A percentile compares a stretch with the other conserved stretches of the same genome.
Conservation (phyloP, 2,888 invertebrate genomes). For the Luffia ferchaultella region DNA sequence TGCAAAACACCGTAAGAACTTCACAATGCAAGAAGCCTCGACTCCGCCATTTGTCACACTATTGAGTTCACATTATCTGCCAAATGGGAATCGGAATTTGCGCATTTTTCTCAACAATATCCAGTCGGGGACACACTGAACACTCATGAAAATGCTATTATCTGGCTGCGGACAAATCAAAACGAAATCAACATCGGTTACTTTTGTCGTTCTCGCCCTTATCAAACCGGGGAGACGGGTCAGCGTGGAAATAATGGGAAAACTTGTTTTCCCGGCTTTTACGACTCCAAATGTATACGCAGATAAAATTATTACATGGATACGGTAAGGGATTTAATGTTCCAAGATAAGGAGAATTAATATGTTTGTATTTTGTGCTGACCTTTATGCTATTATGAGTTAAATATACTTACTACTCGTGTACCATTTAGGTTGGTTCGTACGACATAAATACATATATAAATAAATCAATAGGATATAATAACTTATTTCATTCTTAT, state of each 20-base stretch:
- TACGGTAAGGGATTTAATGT: neutral
- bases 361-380: neutral
- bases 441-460: too few relatives aligned
- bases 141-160: slow-evolving; percentile 53
- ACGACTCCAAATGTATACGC: neutral
- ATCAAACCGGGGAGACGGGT: slow-evolving; percentile 41
- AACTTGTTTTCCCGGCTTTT: slow-evolving; percentile 32
- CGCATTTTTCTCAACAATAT: slow-evolving; percentile 6
- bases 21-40: neutral
- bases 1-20: neutral
- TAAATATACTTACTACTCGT: too few relatives aligned
- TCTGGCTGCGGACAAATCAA: slow-evolving; percentile 51
- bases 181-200: slow-evolving; percentile 59
- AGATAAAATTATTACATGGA: neutral
- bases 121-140: slow-evolving; percentile 11
- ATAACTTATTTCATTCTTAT: too few relatives aligned
- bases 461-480: too few relatives aligned
- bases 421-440: too few relatives aligned
- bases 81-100: slow-evolving; percentile 1
- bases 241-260: slow-evolving; percentile 44
- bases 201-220: slow-evolving; percentile 50
- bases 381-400: too few relatives aligned
- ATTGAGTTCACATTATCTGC: slow-evolving; percentile 8
- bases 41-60: slow-evolving; percentile 4
- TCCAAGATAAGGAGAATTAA: neutral